These are phyloP conservation scores for Seriola rivoliana DNA, from an alignment of 2,113 vertebrate species.

Conservation along the genomic window DNA sequence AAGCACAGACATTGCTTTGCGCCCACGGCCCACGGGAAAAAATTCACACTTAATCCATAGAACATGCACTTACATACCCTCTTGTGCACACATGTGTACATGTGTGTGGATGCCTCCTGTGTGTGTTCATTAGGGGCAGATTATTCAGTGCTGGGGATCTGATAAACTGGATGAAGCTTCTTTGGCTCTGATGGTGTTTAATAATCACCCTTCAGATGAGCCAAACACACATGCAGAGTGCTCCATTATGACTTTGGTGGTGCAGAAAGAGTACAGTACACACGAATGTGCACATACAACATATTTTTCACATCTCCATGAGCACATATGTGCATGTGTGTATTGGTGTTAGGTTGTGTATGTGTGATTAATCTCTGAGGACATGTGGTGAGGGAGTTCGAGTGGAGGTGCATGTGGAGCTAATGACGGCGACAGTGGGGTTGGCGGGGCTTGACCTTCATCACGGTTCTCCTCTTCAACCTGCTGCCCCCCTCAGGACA, in stretches of 20 bases:
- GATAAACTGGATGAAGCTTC: conserved; percentile 22
- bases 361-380: conserved; percentile 67
- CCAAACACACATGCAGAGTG: background rate
- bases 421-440: conserved; percentile 62
- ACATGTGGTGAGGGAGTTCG: conserved; percentile 61
- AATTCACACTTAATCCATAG: background rate
- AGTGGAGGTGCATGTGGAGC: conserved; percentile 57
- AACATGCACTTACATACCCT: background rate
- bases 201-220: conserved; percentile 22
- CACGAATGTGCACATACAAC: background rate
- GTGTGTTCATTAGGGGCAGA: conserved; percentile 22
- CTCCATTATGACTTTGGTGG: background rate
- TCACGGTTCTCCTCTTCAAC: conserved; percentile 40
- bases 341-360: conserved; percentile 10
- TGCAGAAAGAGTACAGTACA: background rate
- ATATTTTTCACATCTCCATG: background rate
- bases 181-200: conserved; percentile 21
- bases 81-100: background rate
- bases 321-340: background rate
- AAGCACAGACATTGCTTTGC: conserved; percentile 9
- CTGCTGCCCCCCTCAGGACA: conserved; percentile 42
- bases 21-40: background rate
- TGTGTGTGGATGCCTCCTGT: conserved; percentile 12
- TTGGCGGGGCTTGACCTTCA: conserved; percentile 65
- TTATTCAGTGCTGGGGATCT: conserved; percentile 28